These are phyloP conservation scores for Julus scanicus DNA, from an alignment of 2,888 invertebrate species.

Conservation along the genomic window DNA sequence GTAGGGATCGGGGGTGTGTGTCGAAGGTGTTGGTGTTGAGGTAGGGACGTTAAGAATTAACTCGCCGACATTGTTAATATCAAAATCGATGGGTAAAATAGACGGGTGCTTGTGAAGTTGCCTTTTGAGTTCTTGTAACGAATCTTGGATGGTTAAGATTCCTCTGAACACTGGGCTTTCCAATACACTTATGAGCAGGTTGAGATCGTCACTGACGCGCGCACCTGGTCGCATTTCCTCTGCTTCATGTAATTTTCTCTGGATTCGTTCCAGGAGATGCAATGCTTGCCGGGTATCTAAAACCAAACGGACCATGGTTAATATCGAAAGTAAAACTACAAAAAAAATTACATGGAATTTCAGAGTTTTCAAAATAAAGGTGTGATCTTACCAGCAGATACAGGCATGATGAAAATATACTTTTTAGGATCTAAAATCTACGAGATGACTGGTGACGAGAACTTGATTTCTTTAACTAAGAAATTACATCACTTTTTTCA, in stretches of 20 bases:
- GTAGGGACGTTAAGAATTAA: conserved; percentile 75
- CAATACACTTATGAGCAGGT: conserved; percentile 66
- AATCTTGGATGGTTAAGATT: conserved; percentile 77
- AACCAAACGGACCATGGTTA: background rate
- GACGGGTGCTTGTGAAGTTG: conserved; percentile 92
- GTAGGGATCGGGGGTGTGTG: conserved; percentile 59
- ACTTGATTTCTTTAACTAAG: background rate
- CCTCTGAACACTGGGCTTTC: conserved; percentile 67
- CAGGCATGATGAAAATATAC: background rate
- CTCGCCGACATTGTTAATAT: conserved; percentile 84
- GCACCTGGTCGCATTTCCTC: conserved; percentile 67
- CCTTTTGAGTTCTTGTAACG: conserved; percentile 84
- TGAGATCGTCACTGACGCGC: conserved; percentile 64
- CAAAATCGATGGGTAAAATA: conserved; percentile 91
- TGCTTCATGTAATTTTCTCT: conserved; percentile 83
- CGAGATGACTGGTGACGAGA: background rate
- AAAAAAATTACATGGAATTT: background rate
- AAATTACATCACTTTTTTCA: background rate
- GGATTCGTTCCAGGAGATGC: conserved; percentile 88
- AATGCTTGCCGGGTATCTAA: conserved; percentile 87
- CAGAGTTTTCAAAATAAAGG: background rate
- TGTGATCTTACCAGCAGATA: background rate
- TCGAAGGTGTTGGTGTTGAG: conserved; percentile 56
- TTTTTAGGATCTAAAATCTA: background rate
- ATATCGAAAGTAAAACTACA: background rate